phyloP scores from a whole-genome alignment of 2,888 invertebrate species.

The Plagodis pulveraria region DNA sequence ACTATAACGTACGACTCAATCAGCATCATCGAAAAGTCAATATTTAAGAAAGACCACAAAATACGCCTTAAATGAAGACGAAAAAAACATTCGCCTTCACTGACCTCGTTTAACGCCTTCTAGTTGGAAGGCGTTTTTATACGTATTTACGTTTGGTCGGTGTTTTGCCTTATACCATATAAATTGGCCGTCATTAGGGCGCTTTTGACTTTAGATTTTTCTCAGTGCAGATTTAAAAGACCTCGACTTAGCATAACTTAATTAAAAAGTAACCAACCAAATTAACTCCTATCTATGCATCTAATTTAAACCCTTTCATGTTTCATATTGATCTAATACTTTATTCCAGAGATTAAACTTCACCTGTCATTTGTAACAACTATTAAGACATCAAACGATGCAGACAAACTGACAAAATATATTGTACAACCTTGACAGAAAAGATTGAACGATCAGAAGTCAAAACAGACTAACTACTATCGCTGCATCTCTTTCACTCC shows the following conservation, averaged over 20 bases:
- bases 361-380: constrained; percentile 59
- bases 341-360: constrained; percentile 48
- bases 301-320: constrained; percentile 23
- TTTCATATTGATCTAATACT: constrained; percentile 23
- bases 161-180: no score
- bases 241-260: not conserved
- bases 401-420: constrained; percentile 66
- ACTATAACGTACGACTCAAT: no score
- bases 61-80: no score
- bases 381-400: constrained; percentile 67
- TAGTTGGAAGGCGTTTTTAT: no score
- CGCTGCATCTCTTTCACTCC: constrained; percentile 52
- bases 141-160: no score
- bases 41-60: no score
- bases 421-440: constrained; percentile 46
- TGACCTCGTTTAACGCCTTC: no score
- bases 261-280: constrained; percentile 13
- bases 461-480: constrained; percentile 52
- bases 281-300: constrained; percentile 18
- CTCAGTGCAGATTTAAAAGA: not conserved
- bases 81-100: no score
- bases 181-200: no score
- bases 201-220: no score
- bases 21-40: no score
- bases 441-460: constrained; percentile 75